Evolutionary conservation across 2,113 vertebrate species (phyloP).

Genomic region (Pseudonaja textilis): DNA sequence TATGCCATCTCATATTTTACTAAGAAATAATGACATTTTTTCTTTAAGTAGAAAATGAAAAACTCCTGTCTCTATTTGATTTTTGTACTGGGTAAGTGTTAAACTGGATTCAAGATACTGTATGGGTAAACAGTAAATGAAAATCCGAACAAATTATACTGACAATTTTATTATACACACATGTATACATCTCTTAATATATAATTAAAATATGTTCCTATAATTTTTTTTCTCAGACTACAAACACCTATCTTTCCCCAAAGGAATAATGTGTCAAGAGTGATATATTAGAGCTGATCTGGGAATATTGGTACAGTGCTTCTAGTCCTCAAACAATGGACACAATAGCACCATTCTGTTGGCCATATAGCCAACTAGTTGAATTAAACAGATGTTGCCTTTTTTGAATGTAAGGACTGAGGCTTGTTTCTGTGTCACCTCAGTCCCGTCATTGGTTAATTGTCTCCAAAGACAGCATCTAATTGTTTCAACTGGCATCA

Average conservation of each 20-base stretch:
- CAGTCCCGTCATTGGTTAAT: neutral
- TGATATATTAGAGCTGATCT: neutral
- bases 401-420: neutral
- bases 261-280: neutral
- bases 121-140: neutral
- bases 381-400: neutral
- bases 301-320: neutral
- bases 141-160: neutral
- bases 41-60: neutral
- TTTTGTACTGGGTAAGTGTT: neutral
- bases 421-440: neutral
- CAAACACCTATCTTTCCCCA: neutral
- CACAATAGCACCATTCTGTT: neutral
- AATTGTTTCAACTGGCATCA: neutral
- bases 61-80: neutral
- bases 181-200: neutral
- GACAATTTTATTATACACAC: neutral
- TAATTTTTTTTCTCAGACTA: neutral
- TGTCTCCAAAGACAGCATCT: neutral
- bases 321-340: neutral
- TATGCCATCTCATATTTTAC: neutral
- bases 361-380: neutral
- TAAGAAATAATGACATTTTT: conserved; percentile 8
- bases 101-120: neutral
- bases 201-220: neutral